Evolutionary conservation across 2,113 vertebrate genomes (phyloP).

Genomic region (Struthidea cinerea): DNA sequence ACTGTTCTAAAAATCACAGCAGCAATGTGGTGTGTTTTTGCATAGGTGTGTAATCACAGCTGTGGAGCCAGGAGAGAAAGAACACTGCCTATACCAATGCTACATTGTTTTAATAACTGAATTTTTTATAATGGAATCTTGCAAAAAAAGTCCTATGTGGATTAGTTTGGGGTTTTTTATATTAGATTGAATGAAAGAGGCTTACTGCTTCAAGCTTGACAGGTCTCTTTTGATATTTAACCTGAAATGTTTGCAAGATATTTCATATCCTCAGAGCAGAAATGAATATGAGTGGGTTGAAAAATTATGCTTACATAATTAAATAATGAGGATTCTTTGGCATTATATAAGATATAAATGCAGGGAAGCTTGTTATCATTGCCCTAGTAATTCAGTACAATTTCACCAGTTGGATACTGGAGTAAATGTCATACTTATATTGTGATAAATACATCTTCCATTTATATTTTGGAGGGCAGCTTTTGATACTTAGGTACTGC

Average conservation of each 20-base stretch:
- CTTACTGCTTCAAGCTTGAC: not conserved
- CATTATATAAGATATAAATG: not conserved
- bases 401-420: not conserved
- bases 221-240: constrained; percentile 6
- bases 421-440: not conserved
- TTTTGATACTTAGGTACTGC: not conserved
- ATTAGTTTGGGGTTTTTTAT: not conserved
- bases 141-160: not conserved
- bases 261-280: not conserved
- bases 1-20: not conserved
- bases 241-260: constrained; percentile 4
- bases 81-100: not conserved
- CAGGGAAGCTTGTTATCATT: not conserved
- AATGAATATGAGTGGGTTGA: constrained; percentile 8
- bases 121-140: not conserved
- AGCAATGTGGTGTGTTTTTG: not conserved
- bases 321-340: constrained; percentile 23
- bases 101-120: not conserved
- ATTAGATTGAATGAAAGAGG: not conserved
- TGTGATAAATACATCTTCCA: not conserved
- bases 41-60: not conserved
- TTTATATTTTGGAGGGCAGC: not conserved
- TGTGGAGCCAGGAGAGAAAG: not conserved
- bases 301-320: constrained; percentile 14
- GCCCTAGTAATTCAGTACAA: not conserved